These are phyloP conservation scores for Malacoraja senta DNA, from an alignment of 2,797 vertebrate species.

Conservation along the genomic window DNA sequence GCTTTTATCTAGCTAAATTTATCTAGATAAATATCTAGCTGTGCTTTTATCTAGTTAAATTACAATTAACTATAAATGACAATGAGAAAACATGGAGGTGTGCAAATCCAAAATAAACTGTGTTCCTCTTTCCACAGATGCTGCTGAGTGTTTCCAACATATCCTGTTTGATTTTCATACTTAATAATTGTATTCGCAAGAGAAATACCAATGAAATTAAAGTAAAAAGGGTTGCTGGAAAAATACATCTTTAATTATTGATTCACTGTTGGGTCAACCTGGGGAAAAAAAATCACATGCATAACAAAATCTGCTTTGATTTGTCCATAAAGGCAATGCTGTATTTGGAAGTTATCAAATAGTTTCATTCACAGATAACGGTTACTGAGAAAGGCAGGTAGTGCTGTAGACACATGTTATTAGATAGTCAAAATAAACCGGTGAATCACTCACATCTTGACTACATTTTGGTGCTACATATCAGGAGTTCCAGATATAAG, in stretches of 20 bases:
- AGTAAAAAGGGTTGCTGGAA: neutral
- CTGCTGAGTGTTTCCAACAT: too few species aligned
- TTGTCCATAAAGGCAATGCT: too few species aligned
- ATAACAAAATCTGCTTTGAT: neutral
- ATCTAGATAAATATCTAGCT: too few species aligned
- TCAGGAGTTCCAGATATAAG: too few species aligned
- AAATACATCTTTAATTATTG: too few species aligned
- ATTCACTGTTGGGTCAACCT: too few species aligned
- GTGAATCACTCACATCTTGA: neutral
- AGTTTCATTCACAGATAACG: neutral
- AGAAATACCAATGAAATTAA: neutral
- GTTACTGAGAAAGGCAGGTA: neutral
- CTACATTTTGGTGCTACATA: neutral
- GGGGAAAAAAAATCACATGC: too few species aligned
- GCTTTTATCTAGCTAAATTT: neutral
- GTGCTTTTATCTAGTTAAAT: neutral
- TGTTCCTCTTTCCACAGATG: too few species aligned
- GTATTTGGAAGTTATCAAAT: neutral
- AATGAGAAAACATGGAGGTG: too few species aligned
- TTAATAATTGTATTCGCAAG: neutral
- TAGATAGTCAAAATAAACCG: neutral
- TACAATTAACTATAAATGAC: neutral
- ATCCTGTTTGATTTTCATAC: too few species aligned
- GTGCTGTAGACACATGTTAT: neutral
- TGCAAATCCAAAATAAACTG: too few species aligned